A percentile compares a stretch with the other conserved stretches of the same genome.
These are phyloP conservation scores for Hydrocynus forskahlii DNA, from an alignment of 2,797 vertebrate genomes.

Conservation along the genomic window DNA sequence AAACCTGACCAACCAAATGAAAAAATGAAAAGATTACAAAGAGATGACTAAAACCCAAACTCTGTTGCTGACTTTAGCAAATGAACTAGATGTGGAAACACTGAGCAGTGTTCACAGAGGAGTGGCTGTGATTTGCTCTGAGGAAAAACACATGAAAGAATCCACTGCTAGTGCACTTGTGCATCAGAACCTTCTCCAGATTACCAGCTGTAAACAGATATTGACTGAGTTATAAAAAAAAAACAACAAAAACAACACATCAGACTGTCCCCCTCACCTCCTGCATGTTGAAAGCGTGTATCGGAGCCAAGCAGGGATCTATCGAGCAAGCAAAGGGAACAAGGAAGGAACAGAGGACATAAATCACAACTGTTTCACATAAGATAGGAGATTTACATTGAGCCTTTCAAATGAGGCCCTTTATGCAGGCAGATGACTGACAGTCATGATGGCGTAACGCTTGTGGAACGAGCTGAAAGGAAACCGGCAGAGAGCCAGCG, in stretches of 20 bases:
- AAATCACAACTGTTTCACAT: conserved; percentile 83
- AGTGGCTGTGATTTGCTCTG: not conserved
- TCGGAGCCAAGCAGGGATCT: conserved; percentile 60
- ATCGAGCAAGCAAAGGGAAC: conserved; percentile 67
- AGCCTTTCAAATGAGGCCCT: conserved; percentile 78
- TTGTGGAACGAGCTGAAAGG: conserved; percentile 76
- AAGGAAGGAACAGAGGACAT: conserved; percentile 72
- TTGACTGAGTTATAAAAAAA: conserved; percentile 63
- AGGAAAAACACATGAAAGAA: conserved; percentile 24
- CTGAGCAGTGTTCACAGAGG: conserved; percentile 21
- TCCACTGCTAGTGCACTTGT: conserved; percentile 42
- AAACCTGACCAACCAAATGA: no score
- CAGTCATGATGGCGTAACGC: conserved; percentile 81
- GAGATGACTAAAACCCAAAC: no score
- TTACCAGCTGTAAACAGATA: conserved; percentile 77
- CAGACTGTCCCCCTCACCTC: conserved; percentile 68
- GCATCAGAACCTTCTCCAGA: conserved; percentile 65
- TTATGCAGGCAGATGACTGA: conserved; percentile 81
- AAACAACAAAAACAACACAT: conserved; percentile 53
- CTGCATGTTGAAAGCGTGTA: conserved; percentile 72
- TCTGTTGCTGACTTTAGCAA: no score
- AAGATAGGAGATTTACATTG: conserved; percentile 83
- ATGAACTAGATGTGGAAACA: no score
- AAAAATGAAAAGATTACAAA: no score
- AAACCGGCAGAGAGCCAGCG: conserved; percentile 81